Evolutionary conservation across 2,113 vertebrate genomes (phyloP).

Genomic region (Periophthalmus modestus): DNA sequence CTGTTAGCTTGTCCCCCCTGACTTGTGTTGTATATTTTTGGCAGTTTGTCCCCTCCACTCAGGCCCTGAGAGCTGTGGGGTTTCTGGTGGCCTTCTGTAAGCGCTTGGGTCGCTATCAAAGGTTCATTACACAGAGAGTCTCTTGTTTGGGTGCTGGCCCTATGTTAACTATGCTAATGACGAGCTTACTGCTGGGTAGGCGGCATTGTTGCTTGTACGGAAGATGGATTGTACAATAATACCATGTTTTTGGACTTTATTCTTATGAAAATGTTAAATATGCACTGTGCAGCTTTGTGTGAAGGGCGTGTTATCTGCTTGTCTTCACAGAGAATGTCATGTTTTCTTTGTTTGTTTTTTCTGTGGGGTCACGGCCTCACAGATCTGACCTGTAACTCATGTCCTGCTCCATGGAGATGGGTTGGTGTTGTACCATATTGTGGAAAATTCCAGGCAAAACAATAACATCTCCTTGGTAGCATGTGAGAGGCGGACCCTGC

Average conservation of each 20-base stretch:
- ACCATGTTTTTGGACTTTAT: slow-evolving; percentile 28
- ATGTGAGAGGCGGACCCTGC: no score
- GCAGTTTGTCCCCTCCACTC: slow-evolving; percentile 45
- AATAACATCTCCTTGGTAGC: no score
- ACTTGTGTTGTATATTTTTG: slow-evolving; percentile 46
- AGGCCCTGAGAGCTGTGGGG: slow-evolving; percentile 53
- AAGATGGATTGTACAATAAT: slow-evolving; percentile 21
- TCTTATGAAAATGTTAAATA: not conserved
- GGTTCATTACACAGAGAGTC: slow-evolving; percentile 61
- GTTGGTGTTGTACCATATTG: no score
- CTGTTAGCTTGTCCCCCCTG: slow-evolving; percentile 26
- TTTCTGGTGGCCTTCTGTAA: slow-evolving; percentile 67
- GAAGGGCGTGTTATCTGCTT: no score
- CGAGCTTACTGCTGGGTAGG: slow-evolving; percentile 52
- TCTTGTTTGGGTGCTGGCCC: slow-evolving; percentile 64
- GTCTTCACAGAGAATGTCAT: no score
- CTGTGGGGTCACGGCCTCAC: no score
- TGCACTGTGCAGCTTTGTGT: slow-evolving; percentile 5
- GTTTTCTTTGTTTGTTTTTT: no score
- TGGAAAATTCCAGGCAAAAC: no score
- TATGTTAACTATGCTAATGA: slow-evolving; percentile 72
- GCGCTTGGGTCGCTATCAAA: slow-evolving; percentile 64
- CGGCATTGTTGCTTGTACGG: slow-evolving; percentile 48
- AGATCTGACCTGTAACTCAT: no score
- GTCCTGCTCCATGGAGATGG: no score